Evolutionary conservation across 2,888 invertebrate species (phyloP).

Genomic region (Eulithis testata): DNA sequence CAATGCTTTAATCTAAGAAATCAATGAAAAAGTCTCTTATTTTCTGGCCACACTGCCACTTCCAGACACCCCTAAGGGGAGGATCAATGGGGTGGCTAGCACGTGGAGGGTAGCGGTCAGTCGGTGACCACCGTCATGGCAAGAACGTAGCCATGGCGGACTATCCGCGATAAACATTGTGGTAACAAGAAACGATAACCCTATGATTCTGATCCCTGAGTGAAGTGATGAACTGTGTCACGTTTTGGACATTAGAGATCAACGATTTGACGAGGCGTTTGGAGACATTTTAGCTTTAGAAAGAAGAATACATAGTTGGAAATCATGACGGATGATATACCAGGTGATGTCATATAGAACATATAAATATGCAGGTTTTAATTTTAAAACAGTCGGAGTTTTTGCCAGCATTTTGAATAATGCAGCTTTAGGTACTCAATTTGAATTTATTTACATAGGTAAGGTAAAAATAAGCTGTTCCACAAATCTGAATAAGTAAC

Average conservation of each 20-base stretch:
- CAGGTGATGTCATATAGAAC: slow-evolving; percentile 57
- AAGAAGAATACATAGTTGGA: not conserved
- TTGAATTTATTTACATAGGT: no score
- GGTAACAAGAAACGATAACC: not conserved
- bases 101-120: slow-evolving; percentile 73
- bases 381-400: no score
- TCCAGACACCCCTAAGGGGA: slow-evolving; percentile 17
- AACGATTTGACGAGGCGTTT: not conserved
- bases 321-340: slow-evolving; percentile 76
- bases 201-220: not conserved
- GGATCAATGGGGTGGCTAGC: slow-evolving; percentile 47
- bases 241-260: not conserved
- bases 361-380: not conserved
- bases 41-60: slow-evolving; percentile 1
- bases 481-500: not conserved
- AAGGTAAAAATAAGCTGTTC: no score
- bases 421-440: no score
- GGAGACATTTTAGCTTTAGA: not conserved
- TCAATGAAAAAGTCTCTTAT: not conserved
- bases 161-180: slow-evolving; percentile 24
- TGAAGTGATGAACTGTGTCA: not conserved
- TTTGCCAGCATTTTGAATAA: no score
- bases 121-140: slow-evolving; percentile 64
- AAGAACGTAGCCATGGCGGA: slow-evolving; percentile 60
- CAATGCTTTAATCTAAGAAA: not conserved